Evolutionary conservation across 2,797 vertebrate species (phyloP).

Genomic region (Acrocephalus scirpaceus): DNA sequence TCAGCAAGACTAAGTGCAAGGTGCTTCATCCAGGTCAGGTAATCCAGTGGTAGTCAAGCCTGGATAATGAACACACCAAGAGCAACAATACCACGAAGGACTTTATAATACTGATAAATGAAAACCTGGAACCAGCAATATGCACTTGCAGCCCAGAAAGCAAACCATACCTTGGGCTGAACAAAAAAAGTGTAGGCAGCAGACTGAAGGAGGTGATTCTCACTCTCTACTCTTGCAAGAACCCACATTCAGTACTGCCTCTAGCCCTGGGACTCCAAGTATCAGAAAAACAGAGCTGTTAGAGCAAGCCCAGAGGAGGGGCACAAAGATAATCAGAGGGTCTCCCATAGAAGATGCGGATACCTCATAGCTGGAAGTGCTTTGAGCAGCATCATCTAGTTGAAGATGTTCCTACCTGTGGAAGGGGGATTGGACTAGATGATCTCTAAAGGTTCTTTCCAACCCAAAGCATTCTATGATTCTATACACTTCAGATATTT

Average conservation of each 20-base stretch:
- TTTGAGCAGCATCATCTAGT: background rate
- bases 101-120: too few relatives aligned
- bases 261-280: background rate
- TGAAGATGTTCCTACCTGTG: rapidly evolving
- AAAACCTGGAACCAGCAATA: background rate
- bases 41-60: background rate
- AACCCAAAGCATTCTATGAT: background rate
- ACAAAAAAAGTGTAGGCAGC: background rate
- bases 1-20: background rate
- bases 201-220: background rate
- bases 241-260: background rate
- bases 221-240: background rate
- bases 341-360: background rate
- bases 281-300: background rate
- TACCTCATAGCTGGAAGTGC: background rate
- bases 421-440: background rate
- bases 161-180: background rate
- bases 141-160: background rate
- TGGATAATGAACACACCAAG: rapidly evolving
- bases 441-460: background rate
- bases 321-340: background rate
- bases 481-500: background rate
- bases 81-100: background rate
- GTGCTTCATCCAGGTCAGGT: background rate
- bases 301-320: background rate